Evolutionary conservation across 92 coral and sea anemone species (phyloP).

Genomic region (Ricordea florida): DNA sequence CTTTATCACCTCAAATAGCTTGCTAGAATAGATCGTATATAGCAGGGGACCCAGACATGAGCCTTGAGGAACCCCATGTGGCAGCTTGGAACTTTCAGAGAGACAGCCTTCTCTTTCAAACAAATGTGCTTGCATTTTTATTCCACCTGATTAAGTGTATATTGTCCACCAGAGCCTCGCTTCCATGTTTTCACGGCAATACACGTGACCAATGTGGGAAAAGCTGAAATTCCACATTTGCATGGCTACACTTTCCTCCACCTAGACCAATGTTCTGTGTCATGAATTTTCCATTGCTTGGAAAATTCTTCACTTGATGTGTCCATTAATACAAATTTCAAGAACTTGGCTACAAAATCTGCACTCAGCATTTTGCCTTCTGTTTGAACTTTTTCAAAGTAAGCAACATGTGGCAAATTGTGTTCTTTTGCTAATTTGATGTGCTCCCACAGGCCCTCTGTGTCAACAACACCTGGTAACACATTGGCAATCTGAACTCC

Average conservation of each 20-base stretch:
- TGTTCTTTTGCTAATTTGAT: slow-evolving; percentile 54
- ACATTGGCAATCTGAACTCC: slow-evolving; percentile 39
- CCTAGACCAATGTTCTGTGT: slow-evolving; percentile 38
- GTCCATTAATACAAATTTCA: slow-evolving; percentile 48
- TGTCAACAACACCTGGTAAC: slow-evolving; percentile 58
- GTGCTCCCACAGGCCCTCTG: slow-evolving; percentile 63
- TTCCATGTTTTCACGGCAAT: too few species aligned
- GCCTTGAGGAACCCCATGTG: too few species aligned
- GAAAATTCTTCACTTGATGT: slow-evolving; percentile 41
- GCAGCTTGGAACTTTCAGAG: too few species aligned
- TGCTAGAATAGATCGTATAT: too few species aligned
- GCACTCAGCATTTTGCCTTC: slow-evolving; percentile 37
- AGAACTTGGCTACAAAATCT: slow-evolving; percentile 48
- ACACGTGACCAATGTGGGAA: too few species aligned
- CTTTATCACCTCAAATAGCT: too few species aligned
- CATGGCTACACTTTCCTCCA: slow-evolving; percentile 5
- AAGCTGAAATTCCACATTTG: too few species aligned
- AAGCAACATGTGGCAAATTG: slow-evolving; percentile 47
- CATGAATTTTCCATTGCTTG: slow-evolving; percentile 49
- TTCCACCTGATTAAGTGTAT: too few species aligned
- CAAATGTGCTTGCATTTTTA: too few species aligned
- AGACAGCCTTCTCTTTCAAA: too few species aligned
- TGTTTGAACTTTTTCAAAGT: slow-evolving; percentile 39
- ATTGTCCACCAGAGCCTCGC: too few species aligned
- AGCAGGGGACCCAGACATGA: too few species aligned